Evolutionary conservation across 2,797 vertebrate genomes (phyloP).

Genomic region (Acanthornis magna): DNA sequence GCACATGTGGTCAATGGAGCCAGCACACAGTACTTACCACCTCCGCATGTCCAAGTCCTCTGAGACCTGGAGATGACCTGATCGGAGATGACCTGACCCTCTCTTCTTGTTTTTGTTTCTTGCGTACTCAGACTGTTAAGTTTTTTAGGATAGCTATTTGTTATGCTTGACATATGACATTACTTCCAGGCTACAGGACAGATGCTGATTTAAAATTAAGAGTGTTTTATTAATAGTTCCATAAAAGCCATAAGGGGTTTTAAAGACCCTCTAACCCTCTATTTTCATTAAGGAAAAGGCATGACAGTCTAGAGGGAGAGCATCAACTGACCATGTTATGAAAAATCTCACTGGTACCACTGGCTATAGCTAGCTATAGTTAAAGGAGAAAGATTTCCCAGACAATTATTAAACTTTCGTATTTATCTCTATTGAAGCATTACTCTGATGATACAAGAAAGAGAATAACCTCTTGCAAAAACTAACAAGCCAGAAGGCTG

Average conservation of each 20-base stretch:
- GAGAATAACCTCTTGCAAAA: not conserved
- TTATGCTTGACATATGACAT: not conserved
- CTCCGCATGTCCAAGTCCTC: accelerated
- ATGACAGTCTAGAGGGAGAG: not conserved
- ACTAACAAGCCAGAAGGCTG: not conserved
- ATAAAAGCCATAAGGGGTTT: not conserved
- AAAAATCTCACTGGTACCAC: not conserved
- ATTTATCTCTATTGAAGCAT: not conserved
- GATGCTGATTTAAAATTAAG: not conserved
- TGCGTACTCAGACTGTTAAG: not conserved
- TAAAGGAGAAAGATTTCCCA: not conserved
- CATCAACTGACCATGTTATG: not conserved
- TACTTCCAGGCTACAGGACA: not conserved
- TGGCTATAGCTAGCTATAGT: not conserved
- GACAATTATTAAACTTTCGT: not conserved
- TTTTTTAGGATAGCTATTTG: not conserved
- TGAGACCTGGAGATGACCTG: accelerated
- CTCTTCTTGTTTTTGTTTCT: not conserved
- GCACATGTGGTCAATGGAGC: not conserved
- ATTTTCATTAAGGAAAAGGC: not conserved
- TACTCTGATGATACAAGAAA: not conserved
- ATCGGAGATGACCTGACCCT: not conserved
- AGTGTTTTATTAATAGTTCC: not conserved
- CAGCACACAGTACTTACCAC: not conserved
- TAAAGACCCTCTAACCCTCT: not conserved